Base-by-base conservation (phyloP, 2,113 vertebrate genomes). In the Miniopterus natalensis region DNA sequence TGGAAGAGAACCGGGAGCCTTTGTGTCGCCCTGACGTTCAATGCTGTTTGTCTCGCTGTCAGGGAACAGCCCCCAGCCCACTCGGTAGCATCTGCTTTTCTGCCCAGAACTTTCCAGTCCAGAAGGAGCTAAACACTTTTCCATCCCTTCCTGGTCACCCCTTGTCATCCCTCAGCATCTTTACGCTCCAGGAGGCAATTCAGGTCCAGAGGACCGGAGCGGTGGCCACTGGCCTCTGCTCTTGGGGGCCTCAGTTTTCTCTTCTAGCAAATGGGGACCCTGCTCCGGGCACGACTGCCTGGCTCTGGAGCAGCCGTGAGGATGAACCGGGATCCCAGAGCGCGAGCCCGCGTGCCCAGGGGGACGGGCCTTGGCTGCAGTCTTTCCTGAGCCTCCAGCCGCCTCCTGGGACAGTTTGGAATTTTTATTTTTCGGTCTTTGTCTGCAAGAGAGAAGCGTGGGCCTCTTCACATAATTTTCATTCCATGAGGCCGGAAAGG, bases 391-490 rank as follows among this genome's bases (percentile, higher is more conserved):
- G 53, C 8, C 31, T 53, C 21, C 18, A 6, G 11, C 68, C 1
- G 18, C 71, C 65, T 92, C 84, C 79, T 8, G 84, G 80, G 92
- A 86, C 31, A 8, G 17, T 23, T 12, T 47, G 95, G 86, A 87
- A 79, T 90, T 87, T 79, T 79, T n/a, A 25, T 5, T 66, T 92
- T 80, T 90, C 1, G 0, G 68, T 77, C 70, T 90, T 59, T 94
- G 92, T 92, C 90, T 94, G 81, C 40, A 9, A 45, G 53, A 45
- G 77, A 40, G 73, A 63, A 47, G 36, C 4, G 0, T n/a, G 75
- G 68, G 92, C 61, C 95, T 79, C 88, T 84, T 65, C 57, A 25
- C 89, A 47, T 78, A 65, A 92, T 96, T 94, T 78, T 96, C 89
- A 96, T 95, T 96, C 95, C 74, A 17, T 29, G 85, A n/a, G 89